A percentile compares a stretch with the other conserved stretches of the same genome.
Conservation (phyloP, 92 coral and sea anemone species). For the Epizoanthus scotinus region DNA sequence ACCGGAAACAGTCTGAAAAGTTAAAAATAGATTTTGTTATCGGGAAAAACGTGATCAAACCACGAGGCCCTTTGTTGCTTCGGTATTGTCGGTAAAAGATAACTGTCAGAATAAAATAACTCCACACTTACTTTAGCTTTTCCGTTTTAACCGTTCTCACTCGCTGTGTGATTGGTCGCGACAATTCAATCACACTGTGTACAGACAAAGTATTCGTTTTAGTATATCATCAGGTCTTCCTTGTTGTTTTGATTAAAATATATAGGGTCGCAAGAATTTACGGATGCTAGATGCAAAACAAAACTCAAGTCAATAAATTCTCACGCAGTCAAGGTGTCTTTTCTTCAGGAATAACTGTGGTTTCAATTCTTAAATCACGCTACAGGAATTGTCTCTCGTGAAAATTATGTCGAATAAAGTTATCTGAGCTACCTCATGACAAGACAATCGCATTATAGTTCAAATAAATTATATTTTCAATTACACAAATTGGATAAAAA, state of each 20-base stretch:
- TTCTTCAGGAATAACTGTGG: too few relatives aligned
- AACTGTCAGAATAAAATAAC: constrained; percentile 18
- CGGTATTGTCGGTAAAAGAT: background rate
- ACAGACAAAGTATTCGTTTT: background rate
- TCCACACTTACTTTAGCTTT: background rate
- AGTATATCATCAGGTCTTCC: background rate
- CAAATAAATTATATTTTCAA: too few relatives aligned
- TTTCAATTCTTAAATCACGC: too few relatives aligned
- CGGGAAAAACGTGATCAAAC: constrained; percentile 10
- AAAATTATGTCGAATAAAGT: too few relatives aligned
- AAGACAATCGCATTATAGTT: too few relatives aligned
- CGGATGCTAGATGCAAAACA: background rate
- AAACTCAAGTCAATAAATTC: too few relatives aligned
- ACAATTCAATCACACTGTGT: background rate
- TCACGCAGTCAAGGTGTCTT: too few relatives aligned
- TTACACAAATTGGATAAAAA: too few relatives aligned
- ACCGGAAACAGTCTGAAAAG: background rate
- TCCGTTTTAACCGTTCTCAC: background rate
- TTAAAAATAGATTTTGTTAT: constrained; percentile 4
- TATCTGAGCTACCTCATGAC: too few relatives aligned
- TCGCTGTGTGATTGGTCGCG: background rate
- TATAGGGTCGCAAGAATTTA: background rate
- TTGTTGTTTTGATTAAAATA: background rate
- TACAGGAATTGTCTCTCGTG: too few relatives aligned
- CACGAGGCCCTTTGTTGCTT: constrained; percentile 31